phyloP scores from a whole-genome alignment of 2,113 vertebrate genomes.

The Melanerpes aurifrons region DNA sequence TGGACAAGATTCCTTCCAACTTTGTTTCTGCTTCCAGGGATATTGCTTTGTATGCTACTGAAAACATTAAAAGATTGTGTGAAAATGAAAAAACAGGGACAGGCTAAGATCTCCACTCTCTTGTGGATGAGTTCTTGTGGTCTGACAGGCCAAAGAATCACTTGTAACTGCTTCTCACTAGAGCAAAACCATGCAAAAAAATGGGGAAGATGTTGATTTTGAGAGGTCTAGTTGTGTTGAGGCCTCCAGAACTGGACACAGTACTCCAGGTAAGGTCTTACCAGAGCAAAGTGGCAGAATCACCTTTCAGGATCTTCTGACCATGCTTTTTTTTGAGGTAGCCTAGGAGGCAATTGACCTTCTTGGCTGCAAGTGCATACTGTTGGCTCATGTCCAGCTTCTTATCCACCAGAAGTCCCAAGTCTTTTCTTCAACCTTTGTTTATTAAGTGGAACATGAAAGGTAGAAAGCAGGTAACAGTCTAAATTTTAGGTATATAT shows the following conservation, averaged over 20 bases:
- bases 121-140: not conserved
- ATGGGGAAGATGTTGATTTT: not conserved
- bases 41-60: not conserved
- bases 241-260: too few species aligned
- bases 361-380: too few species aligned
- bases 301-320: too few species aligned
- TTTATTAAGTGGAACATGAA: not conserved
- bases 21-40: not conserved
- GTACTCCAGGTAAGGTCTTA: too few species aligned
- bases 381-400: too few species aligned
- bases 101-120: not conserved
- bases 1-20: not conserved
- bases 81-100: not conserved
- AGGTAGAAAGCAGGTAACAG: not conserved
- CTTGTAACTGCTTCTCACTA: not conserved
- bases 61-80: not conserved
- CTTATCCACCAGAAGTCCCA: too few species aligned
- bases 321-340: too few species aligned
- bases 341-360: too few species aligned
- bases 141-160: not conserved
- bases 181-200: not conserved
- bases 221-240: too few species aligned
- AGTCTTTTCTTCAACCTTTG: not conserved
- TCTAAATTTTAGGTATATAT: not conserved
- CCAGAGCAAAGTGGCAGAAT: too few species aligned